Conservation (phyloP, 2,113 vertebrate genomes). For the Sapajus apella region DNA sequence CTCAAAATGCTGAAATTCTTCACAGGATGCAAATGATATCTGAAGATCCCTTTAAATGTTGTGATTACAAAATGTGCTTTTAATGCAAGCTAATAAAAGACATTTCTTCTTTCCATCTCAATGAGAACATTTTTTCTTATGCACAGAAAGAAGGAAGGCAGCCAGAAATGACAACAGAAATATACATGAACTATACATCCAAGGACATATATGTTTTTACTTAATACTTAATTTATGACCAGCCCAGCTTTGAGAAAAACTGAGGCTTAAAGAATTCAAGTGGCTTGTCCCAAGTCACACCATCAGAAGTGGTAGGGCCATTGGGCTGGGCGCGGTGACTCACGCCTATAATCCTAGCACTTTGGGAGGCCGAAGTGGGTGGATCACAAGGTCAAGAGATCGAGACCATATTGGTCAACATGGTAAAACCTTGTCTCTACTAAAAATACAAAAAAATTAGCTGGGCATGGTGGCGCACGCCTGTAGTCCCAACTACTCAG, state of each 20-base stretch:
- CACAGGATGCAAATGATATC: background rate
- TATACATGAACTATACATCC: background rate
- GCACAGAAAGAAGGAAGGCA: background rate
- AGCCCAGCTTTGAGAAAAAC: background rate
- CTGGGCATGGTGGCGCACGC: no score
- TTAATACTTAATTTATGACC: background rate
- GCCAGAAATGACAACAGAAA: background rate
- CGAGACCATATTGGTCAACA: no score
- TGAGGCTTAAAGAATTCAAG: background rate
- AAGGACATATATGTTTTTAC: background rate
- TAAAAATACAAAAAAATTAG: no score
- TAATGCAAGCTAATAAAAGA: background rate
- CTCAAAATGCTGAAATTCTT: slow-evolving; percentile 2
- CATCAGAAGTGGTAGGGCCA: no score
- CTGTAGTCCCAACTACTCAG: no score
- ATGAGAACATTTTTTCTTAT: background rate
- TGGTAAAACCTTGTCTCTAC: no score
- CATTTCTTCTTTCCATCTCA: background rate
- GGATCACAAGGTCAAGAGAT: no score
- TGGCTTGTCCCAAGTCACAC: background rate
- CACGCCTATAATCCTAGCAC: no score
- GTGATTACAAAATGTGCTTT: background rate
- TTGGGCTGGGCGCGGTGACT: no score
- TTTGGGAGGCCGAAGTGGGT: no score
- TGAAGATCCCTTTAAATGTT: background rate